Percentiles rank a stretch among this genome's conserved stretches.
These are phyloP conservation scores for Trachymyrmex cornetzi DNA, from an alignment of 1,140 invertebrate species.

Conservation along the genomic window DNA sequence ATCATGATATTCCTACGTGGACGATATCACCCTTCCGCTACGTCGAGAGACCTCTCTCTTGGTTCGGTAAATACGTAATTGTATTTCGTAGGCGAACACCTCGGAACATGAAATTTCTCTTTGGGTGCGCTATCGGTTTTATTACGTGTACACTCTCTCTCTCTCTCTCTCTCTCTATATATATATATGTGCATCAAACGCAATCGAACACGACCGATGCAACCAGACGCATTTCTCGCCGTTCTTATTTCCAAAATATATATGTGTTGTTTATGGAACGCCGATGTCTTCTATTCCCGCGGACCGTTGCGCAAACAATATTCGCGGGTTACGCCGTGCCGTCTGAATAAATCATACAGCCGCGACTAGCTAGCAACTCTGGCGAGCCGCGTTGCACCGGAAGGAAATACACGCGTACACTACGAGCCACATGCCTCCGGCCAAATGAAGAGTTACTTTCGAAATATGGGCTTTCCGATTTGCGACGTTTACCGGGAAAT, in stretches of 20 bases:
- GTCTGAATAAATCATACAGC: conserved; percentile 72
- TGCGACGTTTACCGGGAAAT: conserved; percentile 60
- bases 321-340: conserved; percentile 56
- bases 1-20: conserved; percentile 9
- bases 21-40: not conserved
- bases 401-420: conserved; percentile 54
- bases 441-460: conserved; percentile 72
- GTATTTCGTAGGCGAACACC: conserved; percentile 60
- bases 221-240: conserved; percentile 7
- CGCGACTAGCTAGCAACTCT: conserved; percentile 35
- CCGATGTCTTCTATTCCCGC: conserved; percentile 61
- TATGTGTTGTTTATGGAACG: conserved; percentile 67
- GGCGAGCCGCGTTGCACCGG: conserved; percentile 38
- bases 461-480: conserved; percentile 61
- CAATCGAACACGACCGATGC: conserved; percentile 16
- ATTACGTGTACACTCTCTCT: conserved; percentile 14
- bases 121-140: conserved; percentile 52
- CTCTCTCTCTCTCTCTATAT: not conserved
- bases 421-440: conserved; percentile 54
- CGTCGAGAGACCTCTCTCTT: conserved; percentile 23
- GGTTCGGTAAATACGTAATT: conserved; percentile 70
- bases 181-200: conserved; percentile 18
- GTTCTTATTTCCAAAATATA: conserved; percentile 55
- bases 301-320: conserved; percentile 62
- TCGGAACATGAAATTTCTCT: conserved; percentile 17